These are phyloP conservation scores for Epizoanthus stellaris DNA, from an alignment of 92 coral and sea anemone genomes.

Conservation along the genomic window DNA sequence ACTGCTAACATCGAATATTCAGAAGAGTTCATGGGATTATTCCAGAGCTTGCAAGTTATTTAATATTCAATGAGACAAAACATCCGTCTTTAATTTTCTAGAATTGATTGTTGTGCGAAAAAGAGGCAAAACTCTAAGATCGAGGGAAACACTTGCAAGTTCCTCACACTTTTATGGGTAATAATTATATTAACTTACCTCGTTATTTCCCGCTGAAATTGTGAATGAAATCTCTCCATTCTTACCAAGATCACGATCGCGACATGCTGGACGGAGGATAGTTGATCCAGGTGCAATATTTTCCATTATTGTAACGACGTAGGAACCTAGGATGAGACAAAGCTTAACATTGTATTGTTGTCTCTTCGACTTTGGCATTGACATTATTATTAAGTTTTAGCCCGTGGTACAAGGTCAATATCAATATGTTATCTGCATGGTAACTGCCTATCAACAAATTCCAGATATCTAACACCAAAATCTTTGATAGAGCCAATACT, in stretches of 20 bases:
- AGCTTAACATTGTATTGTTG: neutral
- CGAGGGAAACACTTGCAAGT: neutral
- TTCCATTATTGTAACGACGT: conserved; percentile 74
- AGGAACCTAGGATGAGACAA: conserved; percentile 49
- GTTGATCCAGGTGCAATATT: conserved; percentile 71
- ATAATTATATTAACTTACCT: conserved; percentile 49
- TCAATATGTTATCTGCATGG: too few species aligned
- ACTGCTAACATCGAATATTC: neutral
- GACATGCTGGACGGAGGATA: conserved; percentile 71
- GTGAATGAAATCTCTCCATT: conserved; percentile 76
- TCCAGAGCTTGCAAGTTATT: neutral
- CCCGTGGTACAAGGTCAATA: too few species aligned
- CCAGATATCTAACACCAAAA: too few species aligned
- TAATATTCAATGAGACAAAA: too few species aligned
- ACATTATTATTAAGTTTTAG: neutral
- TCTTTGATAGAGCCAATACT: too few species aligned
- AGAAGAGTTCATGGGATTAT: neutral
- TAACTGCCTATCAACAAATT: too few species aligned
- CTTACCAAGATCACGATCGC: conserved; percentile 79
- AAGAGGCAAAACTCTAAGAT: neutral
- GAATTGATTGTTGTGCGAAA: too few species aligned
- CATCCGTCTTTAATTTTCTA: too few species aligned
- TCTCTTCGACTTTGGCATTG: neutral
- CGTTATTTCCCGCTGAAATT: conserved; percentile 68
- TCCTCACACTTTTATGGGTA: neutral